Evolutionary conservation across 2,113 vertebrate genomes (phyloP), one percentile per base, ranked within the genome.

Genomic region (Crotalus horridus): DNA sequence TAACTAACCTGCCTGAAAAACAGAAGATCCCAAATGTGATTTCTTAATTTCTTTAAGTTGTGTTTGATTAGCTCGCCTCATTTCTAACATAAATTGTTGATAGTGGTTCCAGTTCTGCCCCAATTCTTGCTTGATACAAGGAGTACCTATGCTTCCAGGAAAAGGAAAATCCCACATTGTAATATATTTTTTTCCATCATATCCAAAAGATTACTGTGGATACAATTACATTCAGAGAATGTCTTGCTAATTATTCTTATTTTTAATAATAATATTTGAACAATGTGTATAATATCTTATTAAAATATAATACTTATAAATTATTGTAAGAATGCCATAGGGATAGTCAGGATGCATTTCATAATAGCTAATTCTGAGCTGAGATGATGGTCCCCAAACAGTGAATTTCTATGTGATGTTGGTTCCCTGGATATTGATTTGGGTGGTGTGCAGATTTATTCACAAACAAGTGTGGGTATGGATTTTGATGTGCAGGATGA

Each of bases 1-100:
- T 33, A 86, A 90, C 92, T 93, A 39, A 97, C 96, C 96, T 93
- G 13, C 6, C 4, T 8, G 0, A 5, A 93, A n/a, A 91, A 95
- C 0, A 61, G 94, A 94, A 0, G 95, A 96, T 6, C 13, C 17
- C 51, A 4, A 0, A 3, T 1, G 0, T 46, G 0, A 29, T 26
- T 0, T 90, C 94, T 9, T 96, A 94, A 94, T 87, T 74, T 91
- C 48, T 12, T 94, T 92, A 90, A 94, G 92, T 4, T 94, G 88
- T 0, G 0, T 0, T 23, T 88, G 89, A 21, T 2, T 48, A 9
- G 95, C 95, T 61, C 0, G 4, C 51, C 12, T 21, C 0, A 0
- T 59, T 51, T 96, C 92, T 89, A 0, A 2, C 8, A 4, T 6
- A 6, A 95, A 93, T 3, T 97, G 94, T 88, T 90, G 51, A 10